A percentile compares a stretch with the other conserved stretches of the same genome.
Evolutionary conservation across 1,140 invertebrate genomes (phyloP).

Genomic region (Meloidogyne exigua): DNA sequence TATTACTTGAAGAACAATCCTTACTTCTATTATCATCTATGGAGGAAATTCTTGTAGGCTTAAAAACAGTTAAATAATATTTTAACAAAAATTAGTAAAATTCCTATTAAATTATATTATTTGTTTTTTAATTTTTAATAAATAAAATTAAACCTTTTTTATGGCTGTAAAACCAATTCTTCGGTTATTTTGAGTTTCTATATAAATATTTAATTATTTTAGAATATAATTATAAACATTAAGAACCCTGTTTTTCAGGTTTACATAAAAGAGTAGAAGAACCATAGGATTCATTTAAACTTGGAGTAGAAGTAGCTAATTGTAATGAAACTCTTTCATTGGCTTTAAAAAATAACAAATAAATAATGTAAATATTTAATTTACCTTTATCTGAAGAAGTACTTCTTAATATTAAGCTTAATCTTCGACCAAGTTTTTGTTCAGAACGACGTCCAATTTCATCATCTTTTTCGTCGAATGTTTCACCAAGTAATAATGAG

Average conservation of each 20-base stretch:
- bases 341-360: not conserved
- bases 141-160: not conserved
- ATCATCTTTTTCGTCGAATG: not conserved
- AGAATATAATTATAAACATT: not conserved
- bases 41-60: not conserved
- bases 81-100: too few relatives aligned
- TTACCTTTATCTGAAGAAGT: not conserved
- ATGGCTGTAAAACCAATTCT: not conserved
- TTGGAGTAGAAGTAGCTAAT: conserved; percentile 3
- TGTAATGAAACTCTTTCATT: not conserved
- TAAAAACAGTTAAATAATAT: not conserved
- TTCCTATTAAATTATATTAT: not conserved
- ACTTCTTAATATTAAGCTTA: not conserved
- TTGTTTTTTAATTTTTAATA: not conserved
- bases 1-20: not conserved
- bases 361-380: not conserved
- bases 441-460: not conserved
- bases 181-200: not conserved
- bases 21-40: not conserved
- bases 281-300: conserved; percentile 13
- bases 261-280: conserved; percentile 21
- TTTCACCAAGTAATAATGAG: not conserved
- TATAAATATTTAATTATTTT: not conserved
- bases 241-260: not conserved
- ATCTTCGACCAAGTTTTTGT: not conserved